These are phyloP conservation scores for Phaenicophaeus curvirostris DNA, from an alignment of 2,797 vertebrate species.

Conservation along the genomic window DNA sequence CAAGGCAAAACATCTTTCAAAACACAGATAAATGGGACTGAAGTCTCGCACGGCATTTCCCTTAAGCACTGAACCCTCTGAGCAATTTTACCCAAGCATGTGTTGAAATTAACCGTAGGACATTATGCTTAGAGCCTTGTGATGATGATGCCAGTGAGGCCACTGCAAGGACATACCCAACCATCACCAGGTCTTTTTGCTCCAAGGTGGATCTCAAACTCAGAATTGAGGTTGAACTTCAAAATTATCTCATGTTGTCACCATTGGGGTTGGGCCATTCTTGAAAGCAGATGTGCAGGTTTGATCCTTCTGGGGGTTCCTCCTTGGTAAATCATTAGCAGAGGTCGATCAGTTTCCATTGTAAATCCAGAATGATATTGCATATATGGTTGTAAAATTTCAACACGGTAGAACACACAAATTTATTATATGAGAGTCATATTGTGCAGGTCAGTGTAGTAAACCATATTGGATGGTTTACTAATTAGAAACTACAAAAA, in stretches of 20 bases:
- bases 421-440: neutral
- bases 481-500: slow-evolving; percentile 2
- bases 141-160: neutral
- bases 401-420: neutral
- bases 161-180: neutral
- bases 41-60: neutral
- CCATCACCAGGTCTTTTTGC: neutral
- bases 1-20: neutral
- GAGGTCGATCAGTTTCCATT: neutral
- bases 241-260: neutral
- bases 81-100: neutral
- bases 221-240: neutral
- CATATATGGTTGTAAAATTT: neutral
- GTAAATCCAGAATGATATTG: neutral
- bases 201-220: neutral
- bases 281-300: neutral
- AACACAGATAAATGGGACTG: neutral
- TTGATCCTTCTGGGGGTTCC: neutral
- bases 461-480: neutral
- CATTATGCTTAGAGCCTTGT: neutral
- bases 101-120: neutral
- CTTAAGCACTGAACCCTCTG: neutral
- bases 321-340: neutral
- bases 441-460: neutral
- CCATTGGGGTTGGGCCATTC: neutral